A percentile compares a stretch with the other conserved stretches of the same genome.
Conservation (phyloP, 2,888 invertebrate species). For the Mesorhabditis spiculigera region DNA sequence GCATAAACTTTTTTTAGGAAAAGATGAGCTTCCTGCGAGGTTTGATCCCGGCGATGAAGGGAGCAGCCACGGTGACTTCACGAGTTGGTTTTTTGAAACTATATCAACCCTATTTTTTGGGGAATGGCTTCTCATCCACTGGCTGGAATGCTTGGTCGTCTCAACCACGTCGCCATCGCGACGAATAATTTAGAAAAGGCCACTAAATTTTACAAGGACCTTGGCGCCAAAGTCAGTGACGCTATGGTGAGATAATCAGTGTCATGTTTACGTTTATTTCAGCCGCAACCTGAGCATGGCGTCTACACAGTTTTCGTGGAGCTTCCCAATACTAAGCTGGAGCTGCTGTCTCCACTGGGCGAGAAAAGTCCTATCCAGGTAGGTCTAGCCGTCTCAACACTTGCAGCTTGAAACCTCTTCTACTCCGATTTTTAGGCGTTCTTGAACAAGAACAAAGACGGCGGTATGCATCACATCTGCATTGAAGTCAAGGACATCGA, state of each 20-base stretch:
- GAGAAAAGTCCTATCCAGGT: constrained; percentile 66
- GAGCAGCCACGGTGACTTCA: constrained; percentile 16
- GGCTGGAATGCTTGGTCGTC: constrained; percentile 61
- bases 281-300: constrained; percentile 66
- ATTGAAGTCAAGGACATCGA: constrained; percentile 63
- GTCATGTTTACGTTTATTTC: constrained; percentile 11
- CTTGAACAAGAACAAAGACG: constrained; percentile 66
- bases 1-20: neutral
- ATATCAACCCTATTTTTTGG: constrained; percentile 15
- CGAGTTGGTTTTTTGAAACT: neutral
- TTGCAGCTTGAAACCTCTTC: neutral
- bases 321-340: constrained; percentile 67
- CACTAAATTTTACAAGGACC: constrained; percentile 63
- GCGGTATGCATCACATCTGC: constrained; percentile 69
- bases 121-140: constrained; percentile 37
- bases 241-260: constrained; percentile 40
- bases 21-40: constrained; percentile 3
- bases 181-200: constrained; percentile 64
- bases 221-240: constrained; percentile 65
- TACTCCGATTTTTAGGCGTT: constrained; percentile 60
- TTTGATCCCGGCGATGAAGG: neutral
- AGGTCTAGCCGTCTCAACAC: neutral
- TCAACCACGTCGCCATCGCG: constrained; percentile 69
- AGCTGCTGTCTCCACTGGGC: constrained; percentile 66
- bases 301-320: constrained; percentile 68